Conservation (phyloP, 2,797 vertebrate species). For the Hemibagrus guttatus region DNA sequence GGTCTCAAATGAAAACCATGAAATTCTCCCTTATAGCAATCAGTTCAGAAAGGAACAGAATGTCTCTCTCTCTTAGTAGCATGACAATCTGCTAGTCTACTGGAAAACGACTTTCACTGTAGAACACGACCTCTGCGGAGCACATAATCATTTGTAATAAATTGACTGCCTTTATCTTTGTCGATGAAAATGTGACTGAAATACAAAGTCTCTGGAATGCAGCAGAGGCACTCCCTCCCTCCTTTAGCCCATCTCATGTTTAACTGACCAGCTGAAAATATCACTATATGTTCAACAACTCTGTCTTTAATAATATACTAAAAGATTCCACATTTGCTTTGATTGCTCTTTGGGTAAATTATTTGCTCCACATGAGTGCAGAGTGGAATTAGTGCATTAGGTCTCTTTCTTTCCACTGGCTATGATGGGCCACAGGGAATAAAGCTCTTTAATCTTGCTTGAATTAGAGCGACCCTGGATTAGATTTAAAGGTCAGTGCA, state of each 20-base stretch:
- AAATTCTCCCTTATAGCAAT: constrained; percentile 39
- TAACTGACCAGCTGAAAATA: constrained; percentile 10
- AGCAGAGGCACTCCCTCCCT: constrained; percentile 23
- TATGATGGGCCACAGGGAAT: constrained; percentile 53
- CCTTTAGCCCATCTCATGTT: constrained; percentile 10
- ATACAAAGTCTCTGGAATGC: constrained; percentile 42
- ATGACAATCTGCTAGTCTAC: constrained; percentile 40
- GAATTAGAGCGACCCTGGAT: constrained; percentile 77
- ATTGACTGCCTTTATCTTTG: constrained; percentile 49
- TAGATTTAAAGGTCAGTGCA: constrained; percentile 77
- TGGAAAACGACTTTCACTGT: constrained; percentile 42
- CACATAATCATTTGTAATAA: constrained; percentile 49
- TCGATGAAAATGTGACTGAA: constrained; percentile 51
- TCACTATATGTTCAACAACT: constrained; percentile 1
- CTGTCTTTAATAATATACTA: not conserved
- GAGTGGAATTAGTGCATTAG: constrained; percentile 45
- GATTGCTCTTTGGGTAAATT: constrained; percentile 14
- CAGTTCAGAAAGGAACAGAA: constrained; percentile 34
- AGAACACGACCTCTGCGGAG: constrained; percentile 30
- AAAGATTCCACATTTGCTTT: not conserved
- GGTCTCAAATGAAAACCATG: constrained; percentile 27
- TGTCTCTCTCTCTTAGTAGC: constrained; percentile 18
- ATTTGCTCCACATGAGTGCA: constrained; percentile 19
- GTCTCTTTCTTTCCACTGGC: constrained; percentile 41
- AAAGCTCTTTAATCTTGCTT: constrained; percentile 73